Percentiles rank a stretch among this genome's conserved stretches.
Conservation (phyloP, 2,797 vertebrate species). For the Coranthus polyacanthus region DNA sequence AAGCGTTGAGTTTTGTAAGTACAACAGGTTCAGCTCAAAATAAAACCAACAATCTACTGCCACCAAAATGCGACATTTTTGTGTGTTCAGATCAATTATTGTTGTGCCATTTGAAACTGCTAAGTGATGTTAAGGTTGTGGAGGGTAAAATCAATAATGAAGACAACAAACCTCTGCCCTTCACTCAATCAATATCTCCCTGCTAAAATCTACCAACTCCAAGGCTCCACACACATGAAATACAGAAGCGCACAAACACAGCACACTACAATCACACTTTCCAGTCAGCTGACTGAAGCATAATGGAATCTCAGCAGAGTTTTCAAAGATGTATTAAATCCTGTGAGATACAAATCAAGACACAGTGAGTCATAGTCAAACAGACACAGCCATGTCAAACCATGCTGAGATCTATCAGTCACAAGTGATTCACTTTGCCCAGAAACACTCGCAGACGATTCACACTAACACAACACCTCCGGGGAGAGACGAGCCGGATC, state of each 20-base stretch:
- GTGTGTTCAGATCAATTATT: too few species aligned
- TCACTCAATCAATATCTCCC: slow-evolving; percentile 30
- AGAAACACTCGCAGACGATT: slow-evolving; percentile 47
- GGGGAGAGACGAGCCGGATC: slow-evolving; percentile 13
- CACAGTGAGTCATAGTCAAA: slow-evolving; percentile 66
- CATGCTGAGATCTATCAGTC: slow-evolving; percentile 53
- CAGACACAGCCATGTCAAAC: slow-evolving; percentile 54
- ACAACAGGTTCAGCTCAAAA: too few species aligned
- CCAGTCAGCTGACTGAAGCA: slow-evolving; percentile 36
- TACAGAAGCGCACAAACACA: slow-evolving; percentile 26
- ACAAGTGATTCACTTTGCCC: slow-evolving; percentile 69
- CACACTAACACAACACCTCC: slow-evolving; percentile 50
- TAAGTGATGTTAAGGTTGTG: too few species aligned
- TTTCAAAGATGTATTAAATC: slow-evolving; percentile 28
- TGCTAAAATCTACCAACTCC: slow-evolving; percentile 15
- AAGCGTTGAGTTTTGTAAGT: too few species aligned
- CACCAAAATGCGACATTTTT: too few species aligned
- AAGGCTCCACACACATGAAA: slow-evolving; percentile 21
- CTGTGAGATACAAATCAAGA: slow-evolving; percentile 54
- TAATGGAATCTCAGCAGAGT: slow-evolving; percentile 32
- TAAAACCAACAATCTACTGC: too few species aligned
- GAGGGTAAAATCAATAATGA: too few species aligned
- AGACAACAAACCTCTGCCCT: slow-evolving; percentile 26
- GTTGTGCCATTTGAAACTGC: too few species aligned
- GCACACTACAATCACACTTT: slow-evolving; percentile 37